phyloP scores from a whole-genome alignment of 2,888 invertebrate genomes.

The Chrysolina americana region DNA sequence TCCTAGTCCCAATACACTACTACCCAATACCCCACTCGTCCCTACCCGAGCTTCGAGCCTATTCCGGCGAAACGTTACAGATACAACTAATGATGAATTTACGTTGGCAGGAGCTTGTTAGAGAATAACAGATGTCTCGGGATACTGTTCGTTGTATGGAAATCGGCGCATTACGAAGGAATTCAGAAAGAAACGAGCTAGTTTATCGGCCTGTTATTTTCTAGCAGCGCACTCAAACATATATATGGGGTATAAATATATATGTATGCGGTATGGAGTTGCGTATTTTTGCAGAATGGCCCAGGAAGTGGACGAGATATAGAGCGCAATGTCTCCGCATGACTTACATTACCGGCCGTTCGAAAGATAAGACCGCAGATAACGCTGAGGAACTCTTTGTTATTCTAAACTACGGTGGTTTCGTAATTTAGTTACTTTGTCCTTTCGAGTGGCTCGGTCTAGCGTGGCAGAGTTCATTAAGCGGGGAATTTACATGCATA shows the following conservation, averaged over 20 bases:
- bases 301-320: constrained; percentile 46
- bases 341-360: constrained; percentile 47
- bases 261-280: constrained; percentile 30
- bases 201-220: constrained; percentile 54
- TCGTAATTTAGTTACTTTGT: constrained; percentile 30
- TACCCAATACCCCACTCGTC: neutral
- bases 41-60: neutral
- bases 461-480: neutral
- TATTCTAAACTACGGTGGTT: constrained; percentile 24
- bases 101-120: constrained; percentile 34
- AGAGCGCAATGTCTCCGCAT: constrained; percentile 38
- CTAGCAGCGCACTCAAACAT: constrained; percentile 42
- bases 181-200: constrained; percentile 53
- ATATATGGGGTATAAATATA: constrained; percentile 31
- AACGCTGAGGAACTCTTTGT: constrained; percentile 34
- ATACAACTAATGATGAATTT: constrained; percentile 36
- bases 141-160: constrained; percentile 54
- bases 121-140: constrained; percentile 38
- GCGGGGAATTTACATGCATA: neutral
- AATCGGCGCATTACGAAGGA: constrained; percentile 57
- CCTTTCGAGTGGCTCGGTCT: constrained; percentile 23
- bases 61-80: constrained; percentile 8
- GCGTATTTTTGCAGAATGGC: constrained; percentile 42
- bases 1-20: neutral
- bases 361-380: constrained; percentile 42